phyloP scores from a whole-genome alignment of 2,113 vertebrate genomes.

The Alouatta palliata region DNA sequence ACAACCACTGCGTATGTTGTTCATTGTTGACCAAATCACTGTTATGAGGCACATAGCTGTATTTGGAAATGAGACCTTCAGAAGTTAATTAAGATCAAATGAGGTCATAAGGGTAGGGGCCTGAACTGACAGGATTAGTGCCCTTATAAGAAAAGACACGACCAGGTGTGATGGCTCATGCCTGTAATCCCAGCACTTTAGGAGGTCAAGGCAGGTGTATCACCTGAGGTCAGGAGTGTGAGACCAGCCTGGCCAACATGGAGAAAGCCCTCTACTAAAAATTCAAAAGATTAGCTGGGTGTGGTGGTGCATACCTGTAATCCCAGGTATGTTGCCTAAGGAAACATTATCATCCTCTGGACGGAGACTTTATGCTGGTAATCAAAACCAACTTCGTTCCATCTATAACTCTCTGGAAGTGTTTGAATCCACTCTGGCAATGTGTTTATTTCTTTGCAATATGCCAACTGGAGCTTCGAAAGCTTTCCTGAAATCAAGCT shows the following conservation, averaged over 20 bases:
- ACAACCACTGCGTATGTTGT: background rate
- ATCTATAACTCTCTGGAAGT: constrained; percentile 14
- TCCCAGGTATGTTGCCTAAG: background rate
- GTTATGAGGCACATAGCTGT: background rate
- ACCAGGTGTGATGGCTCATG: no score
- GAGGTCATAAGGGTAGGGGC: background rate
- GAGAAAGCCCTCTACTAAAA: no score
- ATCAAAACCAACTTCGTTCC: background rate
- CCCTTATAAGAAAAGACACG: background rate
- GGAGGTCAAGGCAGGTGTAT: no score
- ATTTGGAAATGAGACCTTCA: background rate
- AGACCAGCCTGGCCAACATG: no score
- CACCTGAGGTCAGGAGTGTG: no score
- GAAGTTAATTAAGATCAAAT: background rate
- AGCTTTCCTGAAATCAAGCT: background rate
- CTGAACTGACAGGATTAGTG: background rate
- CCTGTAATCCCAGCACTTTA: no score
- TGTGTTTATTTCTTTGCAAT: background rate
- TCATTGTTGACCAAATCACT: background rate
- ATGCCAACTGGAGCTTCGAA: background rate
- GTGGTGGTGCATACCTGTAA: no score
- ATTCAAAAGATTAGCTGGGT: no score
- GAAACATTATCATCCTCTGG: background rate
- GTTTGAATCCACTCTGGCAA: background rate
- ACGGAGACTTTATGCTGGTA: background rate